Evolutionary conservation across 2,888 invertebrate genomes (phyloP).

Genomic region (Rhabditoides inermis): DNA sequence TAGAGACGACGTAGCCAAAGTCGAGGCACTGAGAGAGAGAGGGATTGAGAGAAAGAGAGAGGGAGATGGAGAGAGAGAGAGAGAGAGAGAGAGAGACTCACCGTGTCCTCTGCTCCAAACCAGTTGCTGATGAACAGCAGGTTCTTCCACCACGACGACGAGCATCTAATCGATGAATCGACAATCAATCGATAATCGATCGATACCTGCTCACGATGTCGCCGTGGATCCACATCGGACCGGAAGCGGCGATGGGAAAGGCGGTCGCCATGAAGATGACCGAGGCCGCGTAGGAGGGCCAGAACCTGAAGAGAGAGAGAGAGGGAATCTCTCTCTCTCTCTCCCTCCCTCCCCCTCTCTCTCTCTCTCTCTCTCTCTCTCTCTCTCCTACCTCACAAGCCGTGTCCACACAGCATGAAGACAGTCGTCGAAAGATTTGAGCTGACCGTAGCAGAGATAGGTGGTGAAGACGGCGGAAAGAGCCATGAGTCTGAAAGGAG

Average conservation of each 20-base stretch:
- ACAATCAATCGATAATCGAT: neutral
- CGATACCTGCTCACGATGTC: constrained; percentile 16
- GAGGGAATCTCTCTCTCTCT: too few species aligned
- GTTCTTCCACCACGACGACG: constrained; percentile 47
- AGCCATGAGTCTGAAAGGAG: constrained; percentile 23
- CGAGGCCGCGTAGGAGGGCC: constrained; percentile 43
- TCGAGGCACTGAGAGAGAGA: constrained; percentile 43
- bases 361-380: too few species aligned
- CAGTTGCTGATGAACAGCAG: constrained; percentile 51
- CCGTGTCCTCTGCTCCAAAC: constrained; percentile 37
- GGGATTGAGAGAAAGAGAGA: too few species aligned
- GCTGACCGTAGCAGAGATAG: constrained; percentile 22
- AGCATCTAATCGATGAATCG: constrained; percentile 21
- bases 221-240: constrained; percentile 50
- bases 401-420: constrained; percentile 14
- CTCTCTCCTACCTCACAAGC: constrained; percentile 13
- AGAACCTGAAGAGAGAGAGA: constrained; percentile 29
- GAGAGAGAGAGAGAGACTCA: constrained; percentile 10
- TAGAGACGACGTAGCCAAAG: constrained; percentile 41
- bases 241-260: constrained; percentile 38
- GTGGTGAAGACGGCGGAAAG: constrained; percentile 39
- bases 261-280: constrained; percentile 37
- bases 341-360: too few species aligned
- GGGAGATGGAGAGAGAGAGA: too few species aligned
- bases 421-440: constrained; percentile 7